Evolutionary conservation across 2,113 vertebrate genomes (phyloP), one percentile per base, ranked within the genome.

Genomic region (Melanerpes aurifrons): DNA sequence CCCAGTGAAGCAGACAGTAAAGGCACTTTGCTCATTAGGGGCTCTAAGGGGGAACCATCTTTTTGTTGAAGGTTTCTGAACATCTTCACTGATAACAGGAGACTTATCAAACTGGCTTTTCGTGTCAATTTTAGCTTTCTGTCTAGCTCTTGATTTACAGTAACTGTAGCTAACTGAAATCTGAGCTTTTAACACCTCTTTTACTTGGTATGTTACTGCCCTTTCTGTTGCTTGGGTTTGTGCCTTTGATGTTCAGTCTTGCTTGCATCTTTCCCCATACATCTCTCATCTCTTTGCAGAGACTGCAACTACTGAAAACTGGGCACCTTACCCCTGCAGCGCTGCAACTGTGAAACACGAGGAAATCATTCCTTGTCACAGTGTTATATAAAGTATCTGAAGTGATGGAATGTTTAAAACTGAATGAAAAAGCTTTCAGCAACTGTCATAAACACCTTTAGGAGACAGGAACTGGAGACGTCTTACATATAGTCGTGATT

Each of bases 341-440:
- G 63, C 37, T 47, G 37, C 9, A 15, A 47, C 4, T 56, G 22
- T 24, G 57, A 75, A 90, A 67, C 84, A 61, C 0, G 43, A 45
- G 19, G 7, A 58, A 78, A 45, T 31, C 5, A n/a, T 29, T 85
- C 68, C 45, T 70, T 63, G 69, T n/a, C 70, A 85, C 69, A 85
- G 35, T 2, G 15, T 12, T 45, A 43, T 3, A 71, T 10, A 18
- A 54, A 48, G 45, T 62, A 86, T 70, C 47, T 63, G 40, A 93
- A 87, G 63, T 6, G 43, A 82, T 12, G 21, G 53, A 62, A 31
- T 85, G 67, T 57, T 70, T 69, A 59, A 72, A 69, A 62, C 21
- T 45, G 45, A 82, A 57, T 31, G 47, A 82, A 79, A 92, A 70
- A 40, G 59, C 86, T 89, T 93, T 93, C 64, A 85, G 75, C 61